Evolutionary conservation across 2,113 vertebrate genomes (phyloP), one percentile per base, ranked within the genome.

Genomic region (Scomber japonicus): DNA sequence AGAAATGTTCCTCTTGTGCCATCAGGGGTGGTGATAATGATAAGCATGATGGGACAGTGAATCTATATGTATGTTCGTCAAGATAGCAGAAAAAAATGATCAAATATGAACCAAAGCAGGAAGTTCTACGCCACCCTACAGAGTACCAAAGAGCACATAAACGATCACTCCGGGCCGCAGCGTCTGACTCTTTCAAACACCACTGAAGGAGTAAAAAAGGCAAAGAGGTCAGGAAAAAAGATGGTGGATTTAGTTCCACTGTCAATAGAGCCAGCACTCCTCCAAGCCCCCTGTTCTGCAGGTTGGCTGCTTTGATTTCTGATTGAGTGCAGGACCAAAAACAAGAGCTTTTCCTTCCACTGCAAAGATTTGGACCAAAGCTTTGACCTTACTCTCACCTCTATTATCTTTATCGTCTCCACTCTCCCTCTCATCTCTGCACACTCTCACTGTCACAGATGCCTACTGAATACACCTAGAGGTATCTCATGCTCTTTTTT

Each of bases 351-450:
- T 89, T 78, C 89, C 89, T 89, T 83, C 85, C 82, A 75, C 71
- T 40, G 77, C 86, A 35, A 59, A 84, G 76, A 80, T 21, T 21
- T n/a, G 9, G 83, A 83, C 77, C 86, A 48, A 79, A 83, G 89
- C 87, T 81, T 35, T 89, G 91, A 92, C 93, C 93, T 88, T 67
- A 56, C 80, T 50, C 85, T 92, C 89, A 92, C 92, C 92, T 94
- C 93, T 80, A 92, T 92, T 91, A 91, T 91, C 91, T 89, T 78
- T n/a, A 81, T 77, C 30, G 78, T 86, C 85, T 83, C 46, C 73
- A n/a, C 80, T 84, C 86, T 70, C 75, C 73, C 62, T 82, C 90
- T 91, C 89, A 90, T 94, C 88, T 90, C 83, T 87, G 54, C 57
- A 11, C 82, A 77, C 80, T 75, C 86, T 84, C 71, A 53, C 86